Conservation (phyloP, 2,888 invertebrate genomes). For the Pyrrhosoma nymphula region DNA sequence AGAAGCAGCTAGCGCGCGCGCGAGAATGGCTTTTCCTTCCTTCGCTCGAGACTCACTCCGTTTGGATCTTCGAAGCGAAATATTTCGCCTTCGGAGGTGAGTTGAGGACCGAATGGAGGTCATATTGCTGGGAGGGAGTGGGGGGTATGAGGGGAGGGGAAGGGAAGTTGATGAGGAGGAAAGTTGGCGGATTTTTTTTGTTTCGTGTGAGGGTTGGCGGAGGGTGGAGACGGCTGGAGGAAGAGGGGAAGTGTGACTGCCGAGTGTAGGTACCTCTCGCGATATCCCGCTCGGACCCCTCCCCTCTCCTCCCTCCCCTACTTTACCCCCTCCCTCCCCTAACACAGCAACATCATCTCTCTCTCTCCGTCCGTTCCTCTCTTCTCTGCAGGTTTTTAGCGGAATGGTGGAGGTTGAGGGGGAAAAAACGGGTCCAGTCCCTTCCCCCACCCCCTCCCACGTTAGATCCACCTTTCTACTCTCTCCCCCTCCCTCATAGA, state of each 20-base stretch:
- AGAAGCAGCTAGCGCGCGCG: too few species aligned
- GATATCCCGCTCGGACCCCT: background rate
- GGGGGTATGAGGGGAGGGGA: background rate
- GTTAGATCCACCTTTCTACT: background rate
- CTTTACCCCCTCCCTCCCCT: background rate
- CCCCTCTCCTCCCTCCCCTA: background rate
- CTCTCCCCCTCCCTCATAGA: background rate
- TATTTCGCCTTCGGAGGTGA: conserved; percentile 58
- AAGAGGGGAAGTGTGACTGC: background rate
- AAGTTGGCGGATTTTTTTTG: background rate
- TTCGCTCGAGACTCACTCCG: background rate
- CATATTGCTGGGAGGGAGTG: background rate
- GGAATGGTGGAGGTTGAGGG: background rate
- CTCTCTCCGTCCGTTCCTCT: background rate
- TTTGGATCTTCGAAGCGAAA: background rate
- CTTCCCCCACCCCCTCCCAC: background rate
- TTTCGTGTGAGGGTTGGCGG: background rate
- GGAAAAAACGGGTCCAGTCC: background rate
- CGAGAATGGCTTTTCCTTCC: background rate
- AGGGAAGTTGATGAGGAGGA: background rate
- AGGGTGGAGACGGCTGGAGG: background rate
- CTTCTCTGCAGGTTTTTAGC: conserved; percentile 28
- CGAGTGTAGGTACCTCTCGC: background rate
- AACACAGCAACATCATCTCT: background rate
- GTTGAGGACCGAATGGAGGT: conserved; percentile 53